Evolutionary conservation across 2,113 vertebrate species (phyloP).

Genomic region (Taurulus bubalis): DNA sequence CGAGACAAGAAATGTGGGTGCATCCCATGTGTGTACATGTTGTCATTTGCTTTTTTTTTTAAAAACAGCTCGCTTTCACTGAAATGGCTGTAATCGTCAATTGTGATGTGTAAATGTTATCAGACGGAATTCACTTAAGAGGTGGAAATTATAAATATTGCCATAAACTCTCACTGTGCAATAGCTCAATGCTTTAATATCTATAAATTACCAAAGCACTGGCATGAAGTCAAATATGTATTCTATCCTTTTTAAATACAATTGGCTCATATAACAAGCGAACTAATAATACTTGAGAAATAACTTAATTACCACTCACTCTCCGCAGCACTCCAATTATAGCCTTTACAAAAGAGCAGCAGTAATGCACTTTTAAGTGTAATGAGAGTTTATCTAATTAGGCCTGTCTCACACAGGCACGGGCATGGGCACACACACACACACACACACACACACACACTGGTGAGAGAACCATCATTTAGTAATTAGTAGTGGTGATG

Average conservation of each 20-base stretch:
- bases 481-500: constrained; percentile 73
- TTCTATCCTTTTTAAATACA: constrained; percentile 53
- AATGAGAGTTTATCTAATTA: constrained; percentile 81
- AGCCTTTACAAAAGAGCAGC: constrained; percentile 77
- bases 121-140: constrained; percentile 38
- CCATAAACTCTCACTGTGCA: constrained; percentile 33
- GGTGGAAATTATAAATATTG: constrained; percentile 23
- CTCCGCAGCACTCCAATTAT: constrained; percentile 71
- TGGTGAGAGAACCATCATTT: constrained; percentile 68
- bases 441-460: constrained; percentile 41
- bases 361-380: constrained; percentile 79
- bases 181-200: constrained; percentile 56
- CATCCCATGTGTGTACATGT: not conserved
- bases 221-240: constrained; percentile 62
- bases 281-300: constrained; percentile 73
- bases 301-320: constrained; percentile 77
- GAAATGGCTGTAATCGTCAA: constrained; percentile 1
- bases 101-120: constrained; percentile 41
- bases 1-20: constrained; percentile 14
- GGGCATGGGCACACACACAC: constrained; percentile 45
- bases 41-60: constrained; percentile 18
- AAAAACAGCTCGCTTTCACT: not conserved
- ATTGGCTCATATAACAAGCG: constrained; percentile 66
- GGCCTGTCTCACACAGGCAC: constrained; percentile 57
- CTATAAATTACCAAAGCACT: constrained; percentile 59